These are phyloP conservation scores for Tenthredo mesomela DNA, from an alignment of 2,888 invertebrate genomes.

Conservation along the genomic window DNA sequence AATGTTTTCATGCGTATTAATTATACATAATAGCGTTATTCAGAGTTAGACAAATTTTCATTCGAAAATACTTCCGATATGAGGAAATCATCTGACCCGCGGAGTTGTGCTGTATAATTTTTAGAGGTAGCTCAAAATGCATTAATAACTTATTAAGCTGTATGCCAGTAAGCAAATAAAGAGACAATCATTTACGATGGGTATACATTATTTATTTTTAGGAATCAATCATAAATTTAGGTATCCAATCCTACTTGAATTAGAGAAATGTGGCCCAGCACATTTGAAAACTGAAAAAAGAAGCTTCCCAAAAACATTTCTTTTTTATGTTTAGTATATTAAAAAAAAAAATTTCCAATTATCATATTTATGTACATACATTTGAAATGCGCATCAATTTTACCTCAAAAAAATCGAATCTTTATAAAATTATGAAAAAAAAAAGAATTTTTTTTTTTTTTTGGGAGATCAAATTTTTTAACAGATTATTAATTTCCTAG, in stretches of 20 bases:
- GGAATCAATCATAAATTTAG: background rate
- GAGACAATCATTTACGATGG: background rate
- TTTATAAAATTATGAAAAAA: background rate
- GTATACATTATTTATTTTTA: background rate
- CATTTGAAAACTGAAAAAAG: background rate
- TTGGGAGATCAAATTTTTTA: background rate
- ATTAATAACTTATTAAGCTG: no score
- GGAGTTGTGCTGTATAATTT: no score
- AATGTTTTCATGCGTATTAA: no score
- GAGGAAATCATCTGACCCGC: no score
- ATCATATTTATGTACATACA: no score
- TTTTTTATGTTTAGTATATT: no score
- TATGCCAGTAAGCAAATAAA: background rate
- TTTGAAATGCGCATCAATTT: background rate
- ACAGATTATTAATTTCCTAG: background rate
- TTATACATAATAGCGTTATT: no score
- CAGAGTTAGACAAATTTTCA: no score
- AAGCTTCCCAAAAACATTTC: background rate
- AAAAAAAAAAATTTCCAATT: no score
- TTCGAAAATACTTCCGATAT: no score
- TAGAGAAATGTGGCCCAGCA: background rate
- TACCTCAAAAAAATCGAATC: background rate
- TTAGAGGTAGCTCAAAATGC: no score
- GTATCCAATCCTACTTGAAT: background rate
- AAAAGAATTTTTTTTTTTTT: no score